Evolutionary conservation across 2,888 invertebrate genomes (phyloP), one percentile per base, ranked within the genome.

Genomic region (Merodon equestris): DNA sequence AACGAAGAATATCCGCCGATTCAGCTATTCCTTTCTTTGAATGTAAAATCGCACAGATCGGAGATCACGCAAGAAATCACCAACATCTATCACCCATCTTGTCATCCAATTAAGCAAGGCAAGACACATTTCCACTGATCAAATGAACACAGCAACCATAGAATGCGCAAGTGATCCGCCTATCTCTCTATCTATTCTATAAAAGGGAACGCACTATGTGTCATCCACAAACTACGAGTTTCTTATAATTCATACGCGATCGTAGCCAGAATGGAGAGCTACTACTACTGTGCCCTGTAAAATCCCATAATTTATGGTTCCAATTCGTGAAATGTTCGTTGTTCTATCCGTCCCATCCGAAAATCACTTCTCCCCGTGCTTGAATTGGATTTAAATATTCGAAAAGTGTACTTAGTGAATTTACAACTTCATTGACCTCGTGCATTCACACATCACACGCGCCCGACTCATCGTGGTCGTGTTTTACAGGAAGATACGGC

Each of bases 401-500:
- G 44, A 54, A 51, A 36, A 64, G 58, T 54, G 63, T 70, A 63
- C 51, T 74, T 40, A 51, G 61, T 38, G 58, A 70, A 64, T 76
- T 76, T 76, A 76, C 64, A 75, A 71, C 70, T 75, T 42, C 64
- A 75, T 75, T 70, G 75, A 75, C 75, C 75, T 70, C 63, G 40
- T 68, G 17, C 13, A 63, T 50, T 63, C 19, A 64, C 63, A 64
- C 45, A 58, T 38, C 38, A 48, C 45, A 71, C 64, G 58, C 61
- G 50, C n/a, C n/a, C n/a, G n/a, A n/a, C n/a, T n/a, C n/a, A n/a
- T n/a, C n/a, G 27, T 27, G 27, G 27, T 7, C 27, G 27, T 27
- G 45, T 58, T 45, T 54, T 67, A 58, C 66, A 58, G 57, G 44
- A 38, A 44, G 50, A 47, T 27, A 5, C 19, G 9, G 17, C 7